Base-by-base conservation (phyloP, 30 jellyfish, hydroid and myxozoan species). In the Pseudorhiza aurosa region DNA sequence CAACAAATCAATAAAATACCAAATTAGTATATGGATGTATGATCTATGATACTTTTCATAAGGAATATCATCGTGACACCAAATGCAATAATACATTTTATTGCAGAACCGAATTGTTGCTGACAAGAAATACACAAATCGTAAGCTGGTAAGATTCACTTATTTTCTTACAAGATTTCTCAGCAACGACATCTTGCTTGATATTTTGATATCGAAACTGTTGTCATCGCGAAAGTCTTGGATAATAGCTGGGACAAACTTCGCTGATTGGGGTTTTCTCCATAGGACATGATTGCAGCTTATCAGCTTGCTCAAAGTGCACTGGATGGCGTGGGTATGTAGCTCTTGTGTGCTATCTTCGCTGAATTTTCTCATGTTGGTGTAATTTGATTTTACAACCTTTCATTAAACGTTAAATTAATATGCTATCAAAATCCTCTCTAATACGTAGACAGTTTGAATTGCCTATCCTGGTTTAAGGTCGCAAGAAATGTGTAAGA, bases 241-340 rank as follows among this genome's bases (percentile, higher is more conserved):
- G n/a, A n/a, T n/a, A n/a, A n/a, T n/a, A n/a, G n/a, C n/a, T n/a
- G n/a, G n/a, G n/a, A n/a, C n/a, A n/a, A n/a, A n/a, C n/a, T n/a
- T n/a, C n/a, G n/a, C n/a, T n/a, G n/a, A n/a, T n/a, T n/a, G n/a
- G n/a, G 12, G 62, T 15, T 15, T 47, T 47, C 22, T 17, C 42
- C 45, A 57, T 22, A 93, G 99, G 99, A 93, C 49, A 80, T 87
- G 80, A 71, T 93, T 12, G 99, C 97, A n/a, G 99, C 99, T 9
- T 73, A 68, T 47, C 83, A 70, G 72, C 44, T 93, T 72, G 90
- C 92, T 7, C 93, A 87, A 57, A 55, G 84, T 76, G 84, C 91
- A 10, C 53, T 93, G 47, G 93, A 86, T 75, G 99, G 99, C 24
- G 67, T 94, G 24, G 98, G 98, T 92, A 60, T 17, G 85, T 53